phyloP scores from a whole-genome alignment of 2,113 vertebrate species.

The Corythaixoides concolor region DNA sequence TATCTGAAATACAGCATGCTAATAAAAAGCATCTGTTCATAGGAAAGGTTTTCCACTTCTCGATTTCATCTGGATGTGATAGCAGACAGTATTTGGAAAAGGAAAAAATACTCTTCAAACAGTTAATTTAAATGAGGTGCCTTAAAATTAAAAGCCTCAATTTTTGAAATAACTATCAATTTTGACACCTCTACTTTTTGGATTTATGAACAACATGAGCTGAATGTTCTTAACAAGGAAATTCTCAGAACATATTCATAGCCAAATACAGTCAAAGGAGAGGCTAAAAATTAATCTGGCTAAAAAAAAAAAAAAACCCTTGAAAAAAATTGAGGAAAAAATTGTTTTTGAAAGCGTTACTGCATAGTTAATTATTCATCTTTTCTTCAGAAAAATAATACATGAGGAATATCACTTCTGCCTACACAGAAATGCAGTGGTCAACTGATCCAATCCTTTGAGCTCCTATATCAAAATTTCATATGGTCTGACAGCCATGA shows the following conservation, averaged over 20 bases:
- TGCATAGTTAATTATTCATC: neutral
- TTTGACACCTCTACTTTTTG: neutral
- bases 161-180: neutral
- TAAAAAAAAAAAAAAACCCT: neutral
- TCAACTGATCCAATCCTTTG: neutral
- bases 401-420: neutral
- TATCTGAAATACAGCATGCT: neutral
- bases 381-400: neutral
- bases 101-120: neutral
- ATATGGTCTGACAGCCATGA: neutral
- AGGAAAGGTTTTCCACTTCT: neutral
- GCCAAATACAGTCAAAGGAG: neutral
- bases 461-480: neutral
- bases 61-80: neutral
- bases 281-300: neutral
- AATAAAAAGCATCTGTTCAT: neutral
- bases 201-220: neutral
- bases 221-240: neutral
- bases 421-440: neutral
- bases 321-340: neutral
- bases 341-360: neutral
- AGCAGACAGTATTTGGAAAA: neutral
- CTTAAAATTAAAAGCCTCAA: slow-evolving; percentile 3
- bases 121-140: neutral
- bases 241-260: neutral